A percentile compares a stretch with the other conserved stretches of the same genome.
Conservation (phyloP, 2,113 vertebrate species). For the Thunnus maccoyii region DNA sequence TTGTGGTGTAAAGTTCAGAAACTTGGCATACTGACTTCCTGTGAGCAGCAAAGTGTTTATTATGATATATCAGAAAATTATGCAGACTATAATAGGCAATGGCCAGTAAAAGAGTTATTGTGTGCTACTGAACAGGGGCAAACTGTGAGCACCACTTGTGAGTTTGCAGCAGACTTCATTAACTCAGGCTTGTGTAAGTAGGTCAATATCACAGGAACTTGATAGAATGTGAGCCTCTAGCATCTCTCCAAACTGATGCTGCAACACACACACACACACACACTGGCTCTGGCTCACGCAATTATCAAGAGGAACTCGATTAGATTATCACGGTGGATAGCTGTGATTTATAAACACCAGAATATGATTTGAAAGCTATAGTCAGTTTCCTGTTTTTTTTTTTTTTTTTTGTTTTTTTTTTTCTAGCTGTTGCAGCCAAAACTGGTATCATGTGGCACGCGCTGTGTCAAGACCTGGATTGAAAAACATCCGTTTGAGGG, state of each 20-base stretch:
- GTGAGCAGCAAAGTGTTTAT: not conserved
- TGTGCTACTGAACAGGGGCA: constrained; percentile 17
- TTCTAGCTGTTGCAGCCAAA: not conserved
- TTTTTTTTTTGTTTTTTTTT: no score
- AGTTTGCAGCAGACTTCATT: constrained; percentile 54
- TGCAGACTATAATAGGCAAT: not conserved
- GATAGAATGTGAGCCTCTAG: constrained; percentile 58
- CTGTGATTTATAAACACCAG: not conserved
- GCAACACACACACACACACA: constrained; percentile 37
- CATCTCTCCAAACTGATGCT: constrained; percentile 57
- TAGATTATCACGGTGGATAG: not conserved
- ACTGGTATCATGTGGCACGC: not conserved
- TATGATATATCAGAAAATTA: not conserved
- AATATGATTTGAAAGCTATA: not conserved
- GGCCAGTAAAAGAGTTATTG: not conserved
- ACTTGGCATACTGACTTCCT: not conserved
- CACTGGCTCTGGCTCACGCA: constrained; percentile 26
- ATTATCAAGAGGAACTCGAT: constrained; percentile 7
- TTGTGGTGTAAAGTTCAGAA: not conserved
- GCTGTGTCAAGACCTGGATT: not conserved
- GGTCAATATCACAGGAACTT: constrained; percentile 78
- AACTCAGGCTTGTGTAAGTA: constrained; percentile 70
- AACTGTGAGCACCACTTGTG: constrained; percentile 31
- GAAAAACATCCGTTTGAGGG: constrained; percentile 12
- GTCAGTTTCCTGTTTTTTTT: no score